Base-by-base conservation (phyloP, 2,888 invertebrate species). In the Serrognathus titanus region DNA sequence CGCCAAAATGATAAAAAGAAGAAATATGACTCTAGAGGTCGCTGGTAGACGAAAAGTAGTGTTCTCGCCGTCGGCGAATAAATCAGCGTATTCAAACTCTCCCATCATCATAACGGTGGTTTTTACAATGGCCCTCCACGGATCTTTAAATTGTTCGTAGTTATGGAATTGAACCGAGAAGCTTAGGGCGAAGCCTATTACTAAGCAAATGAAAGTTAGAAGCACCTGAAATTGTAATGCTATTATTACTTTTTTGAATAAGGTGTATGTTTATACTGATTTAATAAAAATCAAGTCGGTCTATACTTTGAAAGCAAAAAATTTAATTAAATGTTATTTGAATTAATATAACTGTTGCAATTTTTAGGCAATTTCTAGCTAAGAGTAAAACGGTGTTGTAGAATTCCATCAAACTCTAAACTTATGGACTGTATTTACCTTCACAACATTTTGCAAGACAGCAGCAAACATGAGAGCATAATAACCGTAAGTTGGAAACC, bases 81-180 rank as follows among this genome's bases (percentile, higher is more conserved):
- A 70, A 49, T 75, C 75, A 12, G 70, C 69, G 66, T 81, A 82
- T 62, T 82, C 80, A 62, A 80, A 80, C 67, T 83, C 83, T 13
- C 83, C 83, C 71, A 80, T 81, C 82, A 83, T 83, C 83, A 83
- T 83, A 38, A 83, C 82, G 39, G 80, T 71, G 12, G 82, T 83
- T 64, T 80, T 80, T 37, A 82, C 75, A 39, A 82, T 58, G 5
- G 79, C 70, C 12, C 71, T 69, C 71, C 76, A 75, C 1, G 78
- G 77, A 66, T 76, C 69, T 8, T 64, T 63, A 58, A 81, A 82
- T 38, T 56, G 50, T 20, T 72, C 70, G 49, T 72, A 72, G 58
- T 70, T 72, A 59, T 79, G 76, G 64, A 83, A 83, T 63, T 82
- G 76, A 51, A 83, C 77, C 35, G 78, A 77, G 68, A 83, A 83